A percentile compares a stretch with the other conserved stretches of the same genome.
These are phyloP conservation scores for Stomatorhinus walkeri DNA, from an alignment of 2,797 vertebrate species.

Conservation along the genomic window DNA sequence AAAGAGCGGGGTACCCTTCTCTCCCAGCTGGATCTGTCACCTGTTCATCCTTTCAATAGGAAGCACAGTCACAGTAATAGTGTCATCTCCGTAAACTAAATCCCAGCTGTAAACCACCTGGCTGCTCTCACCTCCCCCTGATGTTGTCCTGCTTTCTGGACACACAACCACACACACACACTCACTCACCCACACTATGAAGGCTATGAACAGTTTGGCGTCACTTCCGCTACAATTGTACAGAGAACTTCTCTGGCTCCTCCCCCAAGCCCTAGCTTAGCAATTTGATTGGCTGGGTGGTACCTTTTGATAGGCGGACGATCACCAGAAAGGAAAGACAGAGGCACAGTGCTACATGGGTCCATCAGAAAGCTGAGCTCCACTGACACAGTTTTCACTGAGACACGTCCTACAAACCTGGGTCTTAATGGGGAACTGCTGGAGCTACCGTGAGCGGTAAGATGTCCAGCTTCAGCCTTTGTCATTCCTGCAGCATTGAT, in stretches of 20 bases:
- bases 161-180: neutral
- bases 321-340: conserved; percentile 32
- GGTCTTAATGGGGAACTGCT: conserved; percentile 83
- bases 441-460: conserved; percentile 87
- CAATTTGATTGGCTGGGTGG: conserved; percentile 44
- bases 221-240: neutral
- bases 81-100: neutral
- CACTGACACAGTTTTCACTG: conserved; percentile 56
- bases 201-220: neutral
- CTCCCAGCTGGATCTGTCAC: neutral
- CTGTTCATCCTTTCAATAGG: neutral
- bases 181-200: neutral
- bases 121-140: neutral
- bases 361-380: conserved; percentile 48
- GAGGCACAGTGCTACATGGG: conserved; percentile 39
- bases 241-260: conserved; percentile 21
- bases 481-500: conserved; percentile 34
- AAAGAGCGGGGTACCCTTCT: neutral
- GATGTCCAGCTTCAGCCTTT: conserved; percentile 40
- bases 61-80: neutral
- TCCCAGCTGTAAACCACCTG: neutral
- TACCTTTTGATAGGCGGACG: conserved; percentile 66
- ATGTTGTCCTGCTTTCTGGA: neutral
- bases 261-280: conserved; percentile 32
- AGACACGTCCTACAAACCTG: conserved; percentile 55